phyloP scores from a whole-genome alignment of 2,888 invertebrate genomes.

The Automeris io region DNA sequence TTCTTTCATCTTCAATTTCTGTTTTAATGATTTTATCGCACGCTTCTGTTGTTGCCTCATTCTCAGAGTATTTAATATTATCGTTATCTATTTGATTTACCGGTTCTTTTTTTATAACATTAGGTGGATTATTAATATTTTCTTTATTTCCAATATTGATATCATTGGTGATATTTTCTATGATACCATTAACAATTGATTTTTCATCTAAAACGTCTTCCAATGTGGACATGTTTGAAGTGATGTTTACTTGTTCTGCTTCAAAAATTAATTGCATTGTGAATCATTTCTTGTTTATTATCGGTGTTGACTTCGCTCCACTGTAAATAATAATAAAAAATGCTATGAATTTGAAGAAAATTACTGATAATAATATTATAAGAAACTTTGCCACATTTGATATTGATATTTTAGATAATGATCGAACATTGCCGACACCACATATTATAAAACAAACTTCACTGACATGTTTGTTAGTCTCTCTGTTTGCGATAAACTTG shows the following conservation, averaged over 20 bases:
- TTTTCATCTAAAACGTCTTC: conserved; percentile 35
- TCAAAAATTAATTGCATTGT: conserved; percentile 67
- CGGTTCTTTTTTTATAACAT: conserved; percentile 15
- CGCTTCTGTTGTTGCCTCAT: conserved; percentile 1
- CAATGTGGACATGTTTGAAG: conserved; percentile 47
- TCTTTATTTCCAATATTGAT: conserved; percentile 28
- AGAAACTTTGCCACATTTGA: no score
- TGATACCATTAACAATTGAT: conserved; percentile 22
- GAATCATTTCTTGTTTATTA: conserved; percentile 39
- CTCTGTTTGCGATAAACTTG: no score
- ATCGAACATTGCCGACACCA: no score
- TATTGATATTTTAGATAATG: no score
- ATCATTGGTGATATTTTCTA: conserved; percentile 26
- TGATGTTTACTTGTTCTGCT: conserved; percentile 39
- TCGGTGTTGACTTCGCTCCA: conserved; percentile 21
- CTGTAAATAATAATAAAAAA: conserved; percentile 33
- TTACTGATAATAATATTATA: no score
- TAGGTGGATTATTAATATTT: conserved; percentile 22
- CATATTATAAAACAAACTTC: no score
- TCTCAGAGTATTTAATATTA: conserved; percentile 8
- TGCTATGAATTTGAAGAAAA: no score
- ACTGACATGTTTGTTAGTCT: no score
- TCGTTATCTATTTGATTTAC: neutral
- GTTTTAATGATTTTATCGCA: neutral
- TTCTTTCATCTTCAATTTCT: conserved; percentile 13